Evolutionary conservation across 2,113 vertebrate species (phyloP), one percentile per base, ranked within the genome.

Genomic region (Catharus minimus): DNA sequence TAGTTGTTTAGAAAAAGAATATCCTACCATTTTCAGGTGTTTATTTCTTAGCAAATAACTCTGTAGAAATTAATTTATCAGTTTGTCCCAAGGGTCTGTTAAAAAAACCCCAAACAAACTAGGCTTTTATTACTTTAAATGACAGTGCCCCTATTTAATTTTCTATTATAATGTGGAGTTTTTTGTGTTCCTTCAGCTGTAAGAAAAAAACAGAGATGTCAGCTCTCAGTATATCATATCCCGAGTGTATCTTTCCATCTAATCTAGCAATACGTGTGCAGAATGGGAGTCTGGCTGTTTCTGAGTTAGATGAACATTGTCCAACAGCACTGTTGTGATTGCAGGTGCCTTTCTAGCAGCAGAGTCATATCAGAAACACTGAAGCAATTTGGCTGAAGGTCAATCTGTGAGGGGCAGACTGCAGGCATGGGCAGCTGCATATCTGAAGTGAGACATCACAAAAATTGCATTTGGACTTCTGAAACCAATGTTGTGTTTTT

Each of bases 381-480:
- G 79, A 89, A 85, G 26, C 46, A 80, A 88, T 94, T 86, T 85
- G 46, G 17, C 32, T 88, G 86, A 85, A 93, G 67, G 75, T 95
- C 87, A 77, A 33, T 66, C 50, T 91, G 38, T 21, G 28, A 0
- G 0, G 50, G 39, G 68, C 32, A 72, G 46, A 53, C 22, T 49
- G 30, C 33, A 89, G 33, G 20, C 76, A 21, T 33, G 28, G 38
- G 22, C 32, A 85, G 41, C 27, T 82, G 30, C 22, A 13, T 76
- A 49, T 65, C 32, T 3, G 1, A 71, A 82, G 32, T 23, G 72
- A 69, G 26, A 61, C 43, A 77, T 46, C 0, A 1, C 5, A 33
- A 46, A 86, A 79, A 23, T 68, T 61, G 7, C 33, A 13, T 53
- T 80, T 86, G 41, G 38, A 61, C 38, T 73, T 86, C 50, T 46